A percentile compares a stretch with the other conserved stretches of the same genome.
Evolutionary conservation across 2,888 invertebrate species (phyloP).

Genomic region (Macrophya alboannulata): DNA sequence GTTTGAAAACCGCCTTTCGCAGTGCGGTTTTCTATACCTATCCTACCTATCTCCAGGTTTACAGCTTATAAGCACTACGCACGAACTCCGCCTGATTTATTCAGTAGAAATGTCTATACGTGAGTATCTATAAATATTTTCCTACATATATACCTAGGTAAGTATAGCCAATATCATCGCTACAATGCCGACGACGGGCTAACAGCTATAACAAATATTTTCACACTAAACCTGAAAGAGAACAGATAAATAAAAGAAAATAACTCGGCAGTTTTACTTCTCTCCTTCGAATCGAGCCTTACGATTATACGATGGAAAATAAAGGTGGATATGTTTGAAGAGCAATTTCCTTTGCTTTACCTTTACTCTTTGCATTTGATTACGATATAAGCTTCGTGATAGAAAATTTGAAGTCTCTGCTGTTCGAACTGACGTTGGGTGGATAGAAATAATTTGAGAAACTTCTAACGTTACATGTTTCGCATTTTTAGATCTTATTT

Average conservation of each 20-base stretch:
- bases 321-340: not conserved
- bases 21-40: not conserved
- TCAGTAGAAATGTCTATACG: not conserved
- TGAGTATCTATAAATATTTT: conserved; percentile 4
- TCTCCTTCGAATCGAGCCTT: not conserved
- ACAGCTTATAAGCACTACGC: not conserved
- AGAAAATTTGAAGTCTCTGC: not conserved
- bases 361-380: not conserved
- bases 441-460: not conserved
- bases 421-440: not conserved
- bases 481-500: not conserved
- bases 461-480: not conserved
- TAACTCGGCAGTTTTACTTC: not conserved
- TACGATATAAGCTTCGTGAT: too few species aligned
- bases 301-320: not conserved
- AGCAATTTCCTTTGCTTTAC: not conserved
- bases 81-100: conserved; percentile 7
- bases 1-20: not conserved
- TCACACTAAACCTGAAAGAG: conserved; percentile 7
- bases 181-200: not conserved
- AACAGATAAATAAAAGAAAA: not conserved
- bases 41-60: not conserved
- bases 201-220: not conserved
- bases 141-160: not conserved
- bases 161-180: not conserved